A percentile compares a stretch with the other conserved stretches of the same genome.
These are phyloP conservation scores for Leptinotarsa juncta DNA, from an alignment of 2,888 invertebrate genomes.

Conservation along the genomic window DNA sequence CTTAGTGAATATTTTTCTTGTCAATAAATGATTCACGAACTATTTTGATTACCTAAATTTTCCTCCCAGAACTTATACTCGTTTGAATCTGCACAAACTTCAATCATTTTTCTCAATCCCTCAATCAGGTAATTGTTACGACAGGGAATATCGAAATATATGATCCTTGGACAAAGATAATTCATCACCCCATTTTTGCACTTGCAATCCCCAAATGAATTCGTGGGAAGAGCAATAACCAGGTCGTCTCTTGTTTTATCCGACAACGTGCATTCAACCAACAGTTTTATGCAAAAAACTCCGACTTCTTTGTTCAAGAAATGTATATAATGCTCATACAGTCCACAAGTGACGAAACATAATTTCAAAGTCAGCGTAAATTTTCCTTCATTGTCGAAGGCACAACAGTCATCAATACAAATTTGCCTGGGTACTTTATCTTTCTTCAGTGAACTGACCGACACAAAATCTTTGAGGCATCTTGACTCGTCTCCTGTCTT, in stretches of 20 bases:
- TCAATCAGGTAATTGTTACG: constrained; percentile 54
- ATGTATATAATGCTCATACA: constrained; percentile 46
- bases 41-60: constrained; percentile 48
- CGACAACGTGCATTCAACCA: constrained; percentile 29
- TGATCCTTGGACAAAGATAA: constrained; percentile 52
- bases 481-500: constrained; percentile 30
- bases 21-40: not conserved
- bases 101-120: constrained; percentile 48
- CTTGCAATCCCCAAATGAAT: constrained; percentile 41
- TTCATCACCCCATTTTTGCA: constrained; percentile 46
- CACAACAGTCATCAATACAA: constrained; percentile 14
- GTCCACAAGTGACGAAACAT: constrained; percentile 41
- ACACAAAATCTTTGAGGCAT: constrained; percentile 40
- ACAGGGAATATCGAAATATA: constrained; percentile 54
- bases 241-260: constrained; percentile 31
- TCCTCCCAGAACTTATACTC: constrained; percentile 53
- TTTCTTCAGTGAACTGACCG: constrained; percentile 13
- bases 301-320: constrained; percentile 53
- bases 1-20: not conserved
- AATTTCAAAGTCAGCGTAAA: constrained; percentile 27
- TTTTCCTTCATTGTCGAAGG: constrained; percentile 35
- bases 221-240: constrained; percentile 40
- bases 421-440: constrained; percentile 44
- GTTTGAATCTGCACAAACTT: constrained; percentile 43
- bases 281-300: constrained; percentile 55